Conservation (phyloP, 2,797 vertebrate genomes). For the Eulemur rubriventer region DNA sequence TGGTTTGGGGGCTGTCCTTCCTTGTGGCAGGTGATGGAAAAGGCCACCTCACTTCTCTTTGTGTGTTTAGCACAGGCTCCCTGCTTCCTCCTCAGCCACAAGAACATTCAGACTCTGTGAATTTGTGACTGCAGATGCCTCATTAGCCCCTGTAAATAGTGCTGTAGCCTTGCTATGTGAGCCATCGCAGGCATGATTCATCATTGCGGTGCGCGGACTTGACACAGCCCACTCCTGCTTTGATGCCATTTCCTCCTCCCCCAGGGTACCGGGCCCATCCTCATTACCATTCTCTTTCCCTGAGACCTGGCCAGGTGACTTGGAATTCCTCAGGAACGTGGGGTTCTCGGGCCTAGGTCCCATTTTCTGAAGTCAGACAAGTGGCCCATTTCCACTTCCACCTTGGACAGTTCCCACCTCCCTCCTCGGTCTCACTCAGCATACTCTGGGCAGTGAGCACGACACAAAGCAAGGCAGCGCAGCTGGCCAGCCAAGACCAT, state of each 20-base stretch:
- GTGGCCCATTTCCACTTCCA: background rate
- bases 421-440: background rate
- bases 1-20: background rate
- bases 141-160: constrained; percentile 59
- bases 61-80: background rate
- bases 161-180: constrained; percentile 23
- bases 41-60: background rate
- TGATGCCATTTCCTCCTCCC: background rate
- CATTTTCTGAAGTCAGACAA: background rate
- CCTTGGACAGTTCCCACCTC: background rate
- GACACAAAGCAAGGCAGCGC: background rate
- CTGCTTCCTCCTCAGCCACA: background rate
- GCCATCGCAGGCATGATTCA: constrained; percentile 45
- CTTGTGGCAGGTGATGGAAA: background rate
- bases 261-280: background rate
- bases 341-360: background rate
- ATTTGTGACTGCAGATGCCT: constrained; percentile 55
- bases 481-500: constrained; percentile 64
- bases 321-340: background rate
- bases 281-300: background rate
- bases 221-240: constrained; percentile 10
- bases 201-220: constrained; percentile 2
- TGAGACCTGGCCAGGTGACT: background rate
- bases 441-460: background rate
- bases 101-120: constrained; percentile 15